Evolutionary conservation across 2,797 vertebrate genomes (phyloP).

Genomic region (Clarias platycephalus): DNA sequence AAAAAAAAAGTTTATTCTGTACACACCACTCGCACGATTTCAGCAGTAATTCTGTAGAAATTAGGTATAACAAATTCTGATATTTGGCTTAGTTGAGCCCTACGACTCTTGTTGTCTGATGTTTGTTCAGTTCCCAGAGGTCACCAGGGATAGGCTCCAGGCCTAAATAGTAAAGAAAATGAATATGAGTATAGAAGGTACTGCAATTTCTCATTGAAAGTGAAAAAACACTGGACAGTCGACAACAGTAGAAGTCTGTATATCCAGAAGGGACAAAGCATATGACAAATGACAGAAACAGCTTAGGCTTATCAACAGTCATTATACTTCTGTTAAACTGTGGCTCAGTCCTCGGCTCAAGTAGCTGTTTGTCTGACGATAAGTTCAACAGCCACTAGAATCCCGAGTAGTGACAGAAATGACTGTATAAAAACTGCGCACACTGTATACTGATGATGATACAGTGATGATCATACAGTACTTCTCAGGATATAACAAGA

Average conservation of each 20-base stretch:
- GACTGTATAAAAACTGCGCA: neutral
- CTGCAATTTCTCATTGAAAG: neutral
- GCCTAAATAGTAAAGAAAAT: no score
- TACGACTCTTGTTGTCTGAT: neutral
- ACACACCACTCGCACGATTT: no score
- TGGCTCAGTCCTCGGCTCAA: neutral
- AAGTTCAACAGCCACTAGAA: neutral
- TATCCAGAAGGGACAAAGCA: neutral
- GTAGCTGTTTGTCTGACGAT: neutral
- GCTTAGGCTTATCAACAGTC: neutral
- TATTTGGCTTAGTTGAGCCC: neutral
- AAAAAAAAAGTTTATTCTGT: no score
- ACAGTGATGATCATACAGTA: neutral
- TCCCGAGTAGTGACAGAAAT: neutral
- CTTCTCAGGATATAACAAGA: neutral
- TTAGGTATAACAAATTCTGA: neutral
- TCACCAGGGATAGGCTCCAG: no score
- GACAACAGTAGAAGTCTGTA: neutral
- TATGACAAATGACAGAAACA: neutral
- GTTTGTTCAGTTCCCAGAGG: no score
- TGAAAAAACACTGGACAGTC: neutral
- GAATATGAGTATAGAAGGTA: neutral
- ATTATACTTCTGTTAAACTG: neutral
- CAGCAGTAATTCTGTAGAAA: neutral
- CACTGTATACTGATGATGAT: neutral